Conservation (phyloP, 2,888 invertebrate species). For the Liopterus haemorrhoidalis region DNA sequence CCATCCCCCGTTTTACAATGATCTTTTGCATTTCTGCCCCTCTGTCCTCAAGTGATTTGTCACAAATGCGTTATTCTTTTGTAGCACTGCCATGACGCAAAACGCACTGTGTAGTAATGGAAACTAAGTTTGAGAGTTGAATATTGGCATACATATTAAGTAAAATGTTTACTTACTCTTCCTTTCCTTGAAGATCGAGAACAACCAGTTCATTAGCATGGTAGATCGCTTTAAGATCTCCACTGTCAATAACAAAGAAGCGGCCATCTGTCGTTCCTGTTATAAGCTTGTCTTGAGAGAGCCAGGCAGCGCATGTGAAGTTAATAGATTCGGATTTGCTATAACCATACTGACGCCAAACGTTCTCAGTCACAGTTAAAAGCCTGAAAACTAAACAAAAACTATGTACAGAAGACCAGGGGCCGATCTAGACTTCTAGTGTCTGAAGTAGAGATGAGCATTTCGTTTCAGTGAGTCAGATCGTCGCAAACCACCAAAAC, state of each 20-base stretch:
- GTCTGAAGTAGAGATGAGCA: no score
- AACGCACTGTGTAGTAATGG: no score
- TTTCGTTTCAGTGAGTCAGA: no score
- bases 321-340: conserved; percentile 72
- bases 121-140: no score
- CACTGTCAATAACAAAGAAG: conserved; percentile 76
- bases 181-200: conserved; percentile 59
- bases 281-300: conserved; percentile 75
- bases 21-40: no score
- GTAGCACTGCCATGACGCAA: no score
- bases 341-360: conserved; percentile 78
- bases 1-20: no score
- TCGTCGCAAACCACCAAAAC: no score
- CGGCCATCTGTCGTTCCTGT: conserved; percentile 73
- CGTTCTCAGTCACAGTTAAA: conserved; percentile 68
- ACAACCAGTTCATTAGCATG: conserved; percentile 55
- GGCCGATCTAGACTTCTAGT: no score
- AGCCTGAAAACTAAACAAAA: conserved; percentile 69
- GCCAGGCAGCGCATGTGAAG: conserved; percentile 73
- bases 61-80: no score
- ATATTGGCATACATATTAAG: background rate
- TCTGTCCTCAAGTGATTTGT: no score
- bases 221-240: conserved; percentile 68
- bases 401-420: no score
- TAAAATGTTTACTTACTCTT: conserved; percentile 45